Base-by-base conservation (phyloP, 2,888 invertebrate genomes). In the Trichogramma evanescens region DNA sequence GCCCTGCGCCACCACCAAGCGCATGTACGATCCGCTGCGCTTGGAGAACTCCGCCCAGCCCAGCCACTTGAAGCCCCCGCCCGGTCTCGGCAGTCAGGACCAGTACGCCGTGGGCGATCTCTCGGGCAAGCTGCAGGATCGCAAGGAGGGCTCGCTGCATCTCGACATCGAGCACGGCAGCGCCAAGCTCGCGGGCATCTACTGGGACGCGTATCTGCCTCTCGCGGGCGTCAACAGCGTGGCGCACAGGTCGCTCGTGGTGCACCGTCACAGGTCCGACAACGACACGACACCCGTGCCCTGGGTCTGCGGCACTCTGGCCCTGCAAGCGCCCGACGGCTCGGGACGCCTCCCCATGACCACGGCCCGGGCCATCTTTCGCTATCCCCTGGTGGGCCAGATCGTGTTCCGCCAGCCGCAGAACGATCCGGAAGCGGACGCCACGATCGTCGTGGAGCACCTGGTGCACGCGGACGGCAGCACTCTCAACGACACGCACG, bases 101-200 rank as follows among this genome's bases (percentile, higher is more conserved):
- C 90, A 91, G 75, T 96, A 95, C 72, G 87, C 93, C 1, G 81
- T 94, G 4, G 96, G 96, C 0, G 95, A 95, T 74, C 79, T 96
- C 8, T 88, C 91, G 57, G 94, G 94, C 26, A 95, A 95, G 78
- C 84, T 89, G 65, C 86, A 89, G 67, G 85, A 84, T 9, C 82
- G 89, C 59, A 89, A 89, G 45, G 86, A 86, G 70, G 83, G 85
- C 66, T 80, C 85, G 51, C 86, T 86, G 73, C 88, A 86, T 70
- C 83, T 84, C 68, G 84, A 86, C 69, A 80, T 89, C 40, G 79
- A 90, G 53, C 84, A 86, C 0, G 88, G 87, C 2, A 88, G 89
- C 52, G 85, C 87, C 57, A 89, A 90, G 76, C 81, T 91, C 9
- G 86, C 82, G 65, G 89, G 89, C 0, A 77, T 84, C 45, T 90